These are phyloP conservation scores for Chlorocebus sabaeus DNA, from an alignment of 2,113 vertebrate genomes.

Conservation along the genomic window DNA sequence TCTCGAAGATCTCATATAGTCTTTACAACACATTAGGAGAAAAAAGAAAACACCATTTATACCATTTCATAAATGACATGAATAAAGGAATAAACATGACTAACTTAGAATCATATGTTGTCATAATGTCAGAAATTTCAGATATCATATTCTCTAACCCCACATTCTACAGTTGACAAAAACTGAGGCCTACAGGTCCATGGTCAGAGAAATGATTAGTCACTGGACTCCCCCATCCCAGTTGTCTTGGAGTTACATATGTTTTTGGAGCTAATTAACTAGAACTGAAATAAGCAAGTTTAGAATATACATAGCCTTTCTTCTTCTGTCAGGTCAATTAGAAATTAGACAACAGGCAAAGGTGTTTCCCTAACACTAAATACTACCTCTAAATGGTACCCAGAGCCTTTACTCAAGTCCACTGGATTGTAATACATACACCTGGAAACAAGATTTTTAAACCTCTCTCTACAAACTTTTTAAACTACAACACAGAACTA, in stretches of 20 bases:
- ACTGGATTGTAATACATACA: background rate
- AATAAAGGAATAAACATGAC: background rate
- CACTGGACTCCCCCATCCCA: background rate
- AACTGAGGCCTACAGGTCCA: background rate
- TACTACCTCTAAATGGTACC: background rate
- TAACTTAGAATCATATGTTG: background rate
- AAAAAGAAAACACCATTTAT: background rate
- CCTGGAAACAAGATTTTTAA: background rate
- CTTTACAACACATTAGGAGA: background rate
- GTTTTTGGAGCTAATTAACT: constrained; percentile 27
- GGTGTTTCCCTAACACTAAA: background rate
- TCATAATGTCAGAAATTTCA: background rate
- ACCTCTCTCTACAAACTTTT: background rate
- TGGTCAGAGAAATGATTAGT: background rate
- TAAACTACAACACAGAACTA: background rate
- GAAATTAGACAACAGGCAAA: constrained; percentile 27
- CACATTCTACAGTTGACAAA: background rate
- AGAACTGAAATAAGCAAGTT: constrained; percentile 41
- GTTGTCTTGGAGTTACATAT: background rate
- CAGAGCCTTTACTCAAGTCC: background rate
- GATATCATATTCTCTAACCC: background rate
- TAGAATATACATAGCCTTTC: background rate
- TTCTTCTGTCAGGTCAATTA: background rate
- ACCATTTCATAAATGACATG: background rate
- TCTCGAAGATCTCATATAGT: background rate